Percentiles rank a stretch among this genome's conserved stretches.
Conservation (phyloP, 2,113 vertebrate species). For the Tyto alba region DNA sequence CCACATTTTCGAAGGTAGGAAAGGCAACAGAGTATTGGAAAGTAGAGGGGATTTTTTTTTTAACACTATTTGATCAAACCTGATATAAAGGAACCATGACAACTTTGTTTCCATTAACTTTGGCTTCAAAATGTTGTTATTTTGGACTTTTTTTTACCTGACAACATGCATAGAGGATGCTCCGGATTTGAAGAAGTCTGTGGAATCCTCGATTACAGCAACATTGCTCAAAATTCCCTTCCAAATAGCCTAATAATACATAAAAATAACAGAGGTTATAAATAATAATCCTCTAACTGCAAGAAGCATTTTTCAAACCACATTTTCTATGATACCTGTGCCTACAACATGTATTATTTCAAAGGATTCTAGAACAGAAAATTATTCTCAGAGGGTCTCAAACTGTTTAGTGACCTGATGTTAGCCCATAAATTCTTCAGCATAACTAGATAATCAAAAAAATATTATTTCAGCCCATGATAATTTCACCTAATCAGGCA, state of each 20-base stretch:
- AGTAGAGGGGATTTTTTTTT: neutral
- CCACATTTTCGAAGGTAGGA: neutral
- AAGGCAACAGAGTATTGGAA: neutral
- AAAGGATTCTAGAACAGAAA: neutral
- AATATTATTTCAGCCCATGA: neutral
- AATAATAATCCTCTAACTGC: neutral
- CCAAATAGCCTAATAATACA: conserved; percentile 73
- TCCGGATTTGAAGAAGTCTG: conserved; percentile 86
- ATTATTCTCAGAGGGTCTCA: neutral
- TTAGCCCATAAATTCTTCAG: neutral
- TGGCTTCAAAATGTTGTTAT: neutral
- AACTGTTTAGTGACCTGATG: neutral
- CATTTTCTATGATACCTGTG: neutral
- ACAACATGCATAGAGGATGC: conserved; percentile 84
- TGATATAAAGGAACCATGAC: neutral
- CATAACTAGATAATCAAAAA: neutral
- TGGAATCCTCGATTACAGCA: conserved; percentile 74
- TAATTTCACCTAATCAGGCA: neutral
- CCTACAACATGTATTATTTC: neutral
- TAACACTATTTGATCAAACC: neutral
- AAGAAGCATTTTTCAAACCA: neutral
- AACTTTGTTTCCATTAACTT: neutral
- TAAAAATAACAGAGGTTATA: neutral
- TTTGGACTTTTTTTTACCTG: conserved; percentile 66
- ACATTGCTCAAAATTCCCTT: conserved; percentile 81